These are phyloP conservation scores for Triplophysa dalaica DNA, from an alignment of 2,113 vertebrate species.

Conservation along the genomic window DNA sequence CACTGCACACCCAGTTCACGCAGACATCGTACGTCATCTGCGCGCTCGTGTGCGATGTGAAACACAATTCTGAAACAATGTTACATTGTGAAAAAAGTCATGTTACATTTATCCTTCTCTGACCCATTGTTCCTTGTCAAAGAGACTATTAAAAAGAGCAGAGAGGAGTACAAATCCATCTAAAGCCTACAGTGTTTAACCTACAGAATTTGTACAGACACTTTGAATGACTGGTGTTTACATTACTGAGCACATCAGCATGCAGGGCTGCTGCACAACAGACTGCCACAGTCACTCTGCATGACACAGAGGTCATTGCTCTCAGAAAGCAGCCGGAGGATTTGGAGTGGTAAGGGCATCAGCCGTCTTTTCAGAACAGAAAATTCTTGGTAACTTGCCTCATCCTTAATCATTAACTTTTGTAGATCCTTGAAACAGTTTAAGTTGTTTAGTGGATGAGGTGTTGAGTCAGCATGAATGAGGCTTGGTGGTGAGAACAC, in stretches of 20 bases:
- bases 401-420: constrained; percentile 37
- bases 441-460: constrained; percentile 3
- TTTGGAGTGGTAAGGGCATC: background rate
- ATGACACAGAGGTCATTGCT: constrained; percentile 25
- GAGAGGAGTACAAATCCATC: background rate
- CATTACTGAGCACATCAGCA: constrained; percentile 48
- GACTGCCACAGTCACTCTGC: background rate
- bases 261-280: constrained; percentile 41
- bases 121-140: constrained; percentile 12
- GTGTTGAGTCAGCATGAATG: constrained; percentile 30
- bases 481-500: background rate
- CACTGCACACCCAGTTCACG: too few species aligned
- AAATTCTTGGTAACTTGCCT: constrained; percentile 22
- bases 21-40: too few species aligned
- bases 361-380: background rate
- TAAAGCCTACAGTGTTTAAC: background rate
- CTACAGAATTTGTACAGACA: constrained; percentile 10
- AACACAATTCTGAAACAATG: too few species aligned
- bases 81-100: too few species aligned
- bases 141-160: background rate
- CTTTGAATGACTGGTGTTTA: constrained; percentile 43
- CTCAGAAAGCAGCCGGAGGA: background rate
- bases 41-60: too few species aligned
- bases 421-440: background rate
- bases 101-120: background rate